A percentile compares a stretch with the other conserved stretches of the same genome.
phyloP scores from a whole-genome alignment of 2,888 invertebrate genomes.

The Lapara coniferarum region DNA sequence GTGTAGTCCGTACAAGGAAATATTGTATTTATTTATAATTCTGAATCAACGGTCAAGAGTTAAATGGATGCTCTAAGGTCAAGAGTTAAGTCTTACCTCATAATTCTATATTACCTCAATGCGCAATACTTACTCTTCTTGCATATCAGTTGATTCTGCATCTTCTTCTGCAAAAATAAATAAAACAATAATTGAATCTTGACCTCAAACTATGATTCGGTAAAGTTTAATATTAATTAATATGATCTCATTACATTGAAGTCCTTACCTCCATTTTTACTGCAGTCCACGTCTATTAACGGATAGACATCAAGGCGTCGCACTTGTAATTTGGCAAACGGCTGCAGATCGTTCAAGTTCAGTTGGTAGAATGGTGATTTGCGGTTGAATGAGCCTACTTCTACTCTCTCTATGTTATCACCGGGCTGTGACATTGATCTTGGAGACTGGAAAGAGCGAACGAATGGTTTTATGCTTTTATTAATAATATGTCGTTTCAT shows the following conservation, averaged over 20 bases:
- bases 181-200: background rate
- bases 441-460: slow-evolving; percentile 52
- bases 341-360: slow-evolving; percentile 69
- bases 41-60: no score
- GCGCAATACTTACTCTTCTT: slow-evolving; percentile 33
- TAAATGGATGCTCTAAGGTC: no score
- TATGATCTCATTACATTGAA: background rate
- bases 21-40: no score
- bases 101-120: no score
- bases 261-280: slow-evolving; percentile 32
- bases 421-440: slow-evolving; percentile 58
- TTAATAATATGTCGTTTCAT: no score
- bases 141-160: slow-evolving; percentile 4
- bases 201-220: background rate
- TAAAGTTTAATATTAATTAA: background rate
- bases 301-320: slow-evolving; percentile 67
- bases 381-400: slow-evolving; percentile 70
- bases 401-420: slow-evolving; percentile 66
- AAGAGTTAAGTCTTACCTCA: no score
- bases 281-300: slow-evolving; percentile 52
- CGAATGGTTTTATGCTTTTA: no score
- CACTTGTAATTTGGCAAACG: slow-evolving; percentile 65
- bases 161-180: slow-evolving; percentile 15
- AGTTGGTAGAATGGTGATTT: slow-evolving; percentile 75
- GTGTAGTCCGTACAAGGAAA: no score